Conservation (phyloP, 2,888 invertebrate species). For the Epinotia ramella region DNA sequence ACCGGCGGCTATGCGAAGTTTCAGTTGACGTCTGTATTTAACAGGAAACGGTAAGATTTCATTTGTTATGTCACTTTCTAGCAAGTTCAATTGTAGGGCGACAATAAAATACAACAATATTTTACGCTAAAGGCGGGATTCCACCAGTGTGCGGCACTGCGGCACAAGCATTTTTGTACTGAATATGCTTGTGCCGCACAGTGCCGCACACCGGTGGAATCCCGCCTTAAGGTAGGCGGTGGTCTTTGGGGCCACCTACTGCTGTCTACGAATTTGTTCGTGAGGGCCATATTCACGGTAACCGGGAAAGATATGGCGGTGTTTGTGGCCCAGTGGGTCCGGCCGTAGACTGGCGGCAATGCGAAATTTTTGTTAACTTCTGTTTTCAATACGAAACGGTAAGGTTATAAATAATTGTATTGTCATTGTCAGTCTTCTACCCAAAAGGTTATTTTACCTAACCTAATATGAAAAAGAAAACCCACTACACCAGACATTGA, state of each 20-base stretch:
- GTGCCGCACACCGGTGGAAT: too few species aligned
- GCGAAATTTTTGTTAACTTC: constrained; percentile 97
- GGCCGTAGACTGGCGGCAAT: constrained; percentile 97
- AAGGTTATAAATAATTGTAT: too few species aligned
- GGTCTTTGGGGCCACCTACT: constrained; percentile 66
- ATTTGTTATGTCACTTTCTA: constrained; percentile 8
- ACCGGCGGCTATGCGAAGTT: constrained; percentile 98
- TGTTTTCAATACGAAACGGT: constrained; percentile 66
- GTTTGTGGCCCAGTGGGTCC: constrained; percentile 99
- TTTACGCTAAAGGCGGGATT: constrained; percentile 62
- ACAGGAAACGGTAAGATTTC: constrained; percentile 91
- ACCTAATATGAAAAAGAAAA: too few species aligned
- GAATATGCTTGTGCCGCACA: too few species aligned
- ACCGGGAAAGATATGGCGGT: constrained; percentile 99
- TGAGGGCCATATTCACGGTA: constrained; percentile 98
- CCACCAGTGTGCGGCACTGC: too few species aligned
- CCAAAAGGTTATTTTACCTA: too few species aligned
- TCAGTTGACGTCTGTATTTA: constrained; percentile 96
- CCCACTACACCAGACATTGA: too few species aligned
- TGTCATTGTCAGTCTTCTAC: too few species aligned
- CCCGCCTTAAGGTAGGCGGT: too few species aligned
- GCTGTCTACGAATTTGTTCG: constrained; percentile 95
- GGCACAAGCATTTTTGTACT: too few species aligned
- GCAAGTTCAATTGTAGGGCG: too few species aligned
- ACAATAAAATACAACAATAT: too few species aligned